Evolutionary conservation across 2,797 vertebrate genomes (phyloP), one percentile per base, ranked within the genome.

Genomic region (Staurois parvus): DNA sequence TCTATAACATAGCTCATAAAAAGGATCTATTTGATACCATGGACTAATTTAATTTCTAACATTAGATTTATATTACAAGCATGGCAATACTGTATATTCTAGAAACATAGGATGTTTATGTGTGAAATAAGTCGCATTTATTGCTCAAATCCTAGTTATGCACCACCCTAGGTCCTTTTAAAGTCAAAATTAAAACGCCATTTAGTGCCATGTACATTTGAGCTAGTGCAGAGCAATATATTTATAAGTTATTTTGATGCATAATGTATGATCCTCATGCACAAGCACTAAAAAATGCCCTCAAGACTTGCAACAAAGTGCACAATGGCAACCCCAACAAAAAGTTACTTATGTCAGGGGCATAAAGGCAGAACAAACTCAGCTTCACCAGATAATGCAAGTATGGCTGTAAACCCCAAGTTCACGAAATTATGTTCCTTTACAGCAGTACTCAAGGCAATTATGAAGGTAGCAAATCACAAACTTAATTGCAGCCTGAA

Each of bases 41-140:
- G 13, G 26, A 26, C 64, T 0, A 19, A 28, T 66, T 3, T 29
- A 13, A 28, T 28, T 40, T 40, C 52, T 28, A 72, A 34, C 79
- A 72, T 32, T 37, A 56, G 67, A 56, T 59, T 32, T 81, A 62
- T 72, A 70, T 48, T 40, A 45, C 67, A 52, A 52, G 76, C 77
- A 79, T 79, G 32, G 30, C 32, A 81, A 73, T 21, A 52, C 17
- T 29, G 24, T 40, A 42, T 6, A 81, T 48, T 24, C 52, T 59
- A 24, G 52, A 24, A 66, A 26, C 62, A 66, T 15, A 26, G 26
- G 11, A 66, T 21, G 45, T 62, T 62, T 62, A 6, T 62, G 28
- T 11, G 64, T 29, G 64, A 64, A 40, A 73, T 32, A 10, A 45
- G 5, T 62, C 17, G 76, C 30, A 42, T 19, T 72, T 81, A 81